phyloP scores from a whole-genome alignment of 2,797 vertebrate species.

The Botia almorhae region DNA sequence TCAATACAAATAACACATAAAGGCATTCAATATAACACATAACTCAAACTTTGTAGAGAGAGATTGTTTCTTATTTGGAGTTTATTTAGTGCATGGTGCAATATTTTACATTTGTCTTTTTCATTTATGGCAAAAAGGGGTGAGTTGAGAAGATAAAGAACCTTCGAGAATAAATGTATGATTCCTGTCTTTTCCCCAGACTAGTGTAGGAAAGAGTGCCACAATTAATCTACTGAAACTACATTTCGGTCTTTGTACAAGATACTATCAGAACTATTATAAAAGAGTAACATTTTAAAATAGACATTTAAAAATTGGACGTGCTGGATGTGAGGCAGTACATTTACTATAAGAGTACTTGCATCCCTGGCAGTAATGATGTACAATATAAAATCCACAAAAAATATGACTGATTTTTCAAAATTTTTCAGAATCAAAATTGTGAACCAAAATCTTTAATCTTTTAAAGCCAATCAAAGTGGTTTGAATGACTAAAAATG shows the following conservation, averaged over 20 bases:
- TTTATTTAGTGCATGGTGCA: constrained; percentile 69
- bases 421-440: not conserved
- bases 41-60: not conserved
- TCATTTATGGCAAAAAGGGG: constrained; percentile 45
- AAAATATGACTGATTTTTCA: not conserved
- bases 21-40: not conserved
- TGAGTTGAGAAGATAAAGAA: constrained; percentile 58
- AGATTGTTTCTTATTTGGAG: constrained; percentile 53
- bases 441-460: not conserved
- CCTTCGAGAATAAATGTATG: constrained; percentile 37
- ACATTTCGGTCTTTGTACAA: constrained; percentile 63
- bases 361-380: constrained; percentile 25
- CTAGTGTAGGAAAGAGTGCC: constrained; percentile 45
- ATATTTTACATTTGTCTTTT: constrained; percentile 61
- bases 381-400: constrained; percentile 29
- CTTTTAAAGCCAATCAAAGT: not conserved
- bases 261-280: constrained; percentile 61
- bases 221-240: constrained; percentile 55
- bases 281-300: constrained; percentile 68
- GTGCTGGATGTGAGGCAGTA: constrained; percentile 60
- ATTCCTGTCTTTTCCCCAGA: constrained; percentile 45
- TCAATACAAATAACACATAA: not conserved
- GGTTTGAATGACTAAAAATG: not conserved
- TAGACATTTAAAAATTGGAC: constrained; percentile 61
- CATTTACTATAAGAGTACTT: constrained; percentile 49